These are phyloP conservation scores for Diplosoma virens DNA, from an alignment of 23 tunicate genomes.

Conservation along the genomic window DNA sequence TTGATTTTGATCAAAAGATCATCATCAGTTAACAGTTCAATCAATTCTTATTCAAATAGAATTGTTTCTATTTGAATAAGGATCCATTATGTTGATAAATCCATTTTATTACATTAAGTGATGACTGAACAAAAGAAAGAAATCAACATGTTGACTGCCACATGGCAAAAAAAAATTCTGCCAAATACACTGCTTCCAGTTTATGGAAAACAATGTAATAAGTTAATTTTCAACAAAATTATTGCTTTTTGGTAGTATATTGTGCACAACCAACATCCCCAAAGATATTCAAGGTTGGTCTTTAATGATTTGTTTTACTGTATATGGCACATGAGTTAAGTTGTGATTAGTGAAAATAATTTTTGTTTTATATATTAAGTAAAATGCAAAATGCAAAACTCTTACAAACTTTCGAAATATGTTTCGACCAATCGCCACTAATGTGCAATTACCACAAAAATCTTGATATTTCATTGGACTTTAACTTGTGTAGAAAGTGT, in stretches of 20 bases:
- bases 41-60: no score
- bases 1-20: no score
- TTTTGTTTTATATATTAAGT: not conserved
- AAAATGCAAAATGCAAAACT: not conserved
- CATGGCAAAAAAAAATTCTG: not conserved
- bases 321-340: not conserved
- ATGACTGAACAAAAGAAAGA: no score
- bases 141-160: no score
- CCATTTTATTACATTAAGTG: no score
- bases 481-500: not conserved
- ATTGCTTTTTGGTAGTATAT: not conserved
- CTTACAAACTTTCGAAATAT: not conserved
- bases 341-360: not conserved
- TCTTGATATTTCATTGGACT: not conserved
- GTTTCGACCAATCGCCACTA: not conserved
- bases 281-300: not conserved
- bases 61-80: no score
- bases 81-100: no score
- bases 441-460: not conserved
- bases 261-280: not conserved
- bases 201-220: not conserved
- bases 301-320: not conserved
- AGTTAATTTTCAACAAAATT: not conserved
- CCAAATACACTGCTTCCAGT: not conserved
- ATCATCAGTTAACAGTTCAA: no score